Evolutionary conservation across 1,140 invertebrate species (phyloP).

Genomic region (Sipha flava): DNA sequence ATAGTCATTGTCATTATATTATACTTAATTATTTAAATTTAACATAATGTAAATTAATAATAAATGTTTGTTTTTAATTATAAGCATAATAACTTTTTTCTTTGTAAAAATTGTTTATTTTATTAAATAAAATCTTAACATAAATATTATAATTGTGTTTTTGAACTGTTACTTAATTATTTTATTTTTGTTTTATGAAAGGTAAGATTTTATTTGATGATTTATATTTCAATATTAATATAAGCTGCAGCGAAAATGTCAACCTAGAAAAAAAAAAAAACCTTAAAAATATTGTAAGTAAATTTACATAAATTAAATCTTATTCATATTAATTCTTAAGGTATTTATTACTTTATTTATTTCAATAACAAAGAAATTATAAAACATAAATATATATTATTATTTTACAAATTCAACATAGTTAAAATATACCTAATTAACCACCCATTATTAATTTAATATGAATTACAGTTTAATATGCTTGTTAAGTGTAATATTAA

Average conservation of each 20-base stretch:
- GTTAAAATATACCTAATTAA: neutral
- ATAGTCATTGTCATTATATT: neutral
- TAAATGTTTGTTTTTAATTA: constrained; percentile 13
- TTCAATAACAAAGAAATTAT: neutral
- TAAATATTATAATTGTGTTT: neutral
- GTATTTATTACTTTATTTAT: neutral
- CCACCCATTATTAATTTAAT: neutral
- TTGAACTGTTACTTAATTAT: neutral
- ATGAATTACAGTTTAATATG: too few species aligned
- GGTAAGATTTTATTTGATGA: neutral
- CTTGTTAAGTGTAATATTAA: too few species aligned
- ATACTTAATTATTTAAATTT: constrained; percentile 8
- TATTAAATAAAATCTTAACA: neutral
- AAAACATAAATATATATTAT: neutral
- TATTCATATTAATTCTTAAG: neutral
- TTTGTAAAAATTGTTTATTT: neutral
- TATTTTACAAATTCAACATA: neutral
- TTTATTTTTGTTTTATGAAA: neutral
- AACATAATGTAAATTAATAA: neutral
- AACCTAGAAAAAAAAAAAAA: constrained; percentile 17
- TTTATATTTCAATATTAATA: neutral
- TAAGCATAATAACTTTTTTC: neutral
- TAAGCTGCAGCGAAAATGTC: neutral
- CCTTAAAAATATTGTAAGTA: neutral
- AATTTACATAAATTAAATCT: neutral